Evolutionary conservation across 2,113 vertebrate genomes (phyloP), one percentile per base, ranked within the genome.

Genomic region (Garra rufa): DNA sequence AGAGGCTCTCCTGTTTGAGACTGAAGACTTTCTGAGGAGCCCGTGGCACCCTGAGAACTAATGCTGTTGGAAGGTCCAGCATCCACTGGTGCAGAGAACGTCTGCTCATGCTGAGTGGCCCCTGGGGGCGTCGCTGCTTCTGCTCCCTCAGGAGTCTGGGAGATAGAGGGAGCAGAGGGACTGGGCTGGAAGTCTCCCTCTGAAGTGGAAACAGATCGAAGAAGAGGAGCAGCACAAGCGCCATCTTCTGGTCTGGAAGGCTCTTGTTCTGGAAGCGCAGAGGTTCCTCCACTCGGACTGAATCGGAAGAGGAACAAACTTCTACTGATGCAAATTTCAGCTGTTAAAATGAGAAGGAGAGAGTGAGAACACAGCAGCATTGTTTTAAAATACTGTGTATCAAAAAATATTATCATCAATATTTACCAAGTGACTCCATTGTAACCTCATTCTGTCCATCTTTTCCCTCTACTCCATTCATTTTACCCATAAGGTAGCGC

Each of bases 301-400:
- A 99, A 99, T 44, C 93, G 93, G 85, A 99, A 92, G 69, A 99
- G 86, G 38, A 99, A 88, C 63, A 96, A 95, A 91, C 96, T 97
- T 92, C 99, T 99, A 91, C 96, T 95, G 83, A 97, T 96, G 90
- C 97, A 98, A 78, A 94, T 93, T 86, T 97, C 96, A 70, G 97
- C 98, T 99, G 89, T 26, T 81, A 57, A 81, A 44, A 34, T 15
- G 48, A 73, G 43, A 83, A 28, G 70, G 13, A 44, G 24, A 69
- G 2, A 69, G 30, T 70, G 34, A 41, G 67, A 70, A 70, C 21
- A 17, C 67, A n/a, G 67, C 38, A 41, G 19, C 19, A 70, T 69
- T 21, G 38, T 38, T 57, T 69, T 21, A 11, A 41, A 1, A 70
- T 41, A 70, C 4, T 6, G 1, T 38, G 26, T 0, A 34, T 34